Conservation (phyloP, 2,888 invertebrate genomes). For the Ichneumon xanthorius region DNA sequence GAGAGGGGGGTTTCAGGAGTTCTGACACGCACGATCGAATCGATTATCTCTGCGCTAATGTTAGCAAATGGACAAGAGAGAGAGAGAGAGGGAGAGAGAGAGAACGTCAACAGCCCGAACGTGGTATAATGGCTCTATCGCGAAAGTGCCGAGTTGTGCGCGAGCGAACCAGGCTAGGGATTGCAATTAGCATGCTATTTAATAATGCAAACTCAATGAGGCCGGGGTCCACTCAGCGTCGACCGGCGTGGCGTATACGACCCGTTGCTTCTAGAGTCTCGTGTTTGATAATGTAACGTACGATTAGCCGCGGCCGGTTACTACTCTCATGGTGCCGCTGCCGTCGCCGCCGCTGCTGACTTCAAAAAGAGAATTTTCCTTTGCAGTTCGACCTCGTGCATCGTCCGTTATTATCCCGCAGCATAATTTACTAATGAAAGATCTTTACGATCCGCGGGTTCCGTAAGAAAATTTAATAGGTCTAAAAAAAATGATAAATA, state of each 20-base stretch:
- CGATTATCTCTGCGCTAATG: conserved; percentile 27
- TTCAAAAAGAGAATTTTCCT: conserved; percentile 61
- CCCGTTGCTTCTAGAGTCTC: conserved; percentile 70
- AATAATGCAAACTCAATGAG: conserved; percentile 80
- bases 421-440: conserved; percentile 26
- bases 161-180: conserved; percentile 70
- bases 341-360: not conserved
- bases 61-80: conserved; percentile 10
- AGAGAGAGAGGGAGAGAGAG: conserved; percentile 22
- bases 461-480: not conserved
- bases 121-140: conserved; percentile 66
- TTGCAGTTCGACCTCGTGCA: conserved; percentile 37
- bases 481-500: not conserved
- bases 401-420: not conserved
- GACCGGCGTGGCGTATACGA: conserved; percentile 55
- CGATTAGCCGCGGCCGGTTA: conserved; percentile 67
- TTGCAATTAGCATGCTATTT: conserved; percentile 80
- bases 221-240: conserved; percentile 71
- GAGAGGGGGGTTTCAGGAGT: not conserved
- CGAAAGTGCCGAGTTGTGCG: conserved; percentile 64
- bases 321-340: not conserved
- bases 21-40: conserved; percentile 37
- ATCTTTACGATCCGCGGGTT: conserved; percentile 18
- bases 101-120: conserved; percentile 57
- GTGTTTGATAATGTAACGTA: conserved; percentile 76